phyloP scores from a whole-genome alignment of 2,888 invertebrate species.

The Gymnosoma rotundatum region DNA sequence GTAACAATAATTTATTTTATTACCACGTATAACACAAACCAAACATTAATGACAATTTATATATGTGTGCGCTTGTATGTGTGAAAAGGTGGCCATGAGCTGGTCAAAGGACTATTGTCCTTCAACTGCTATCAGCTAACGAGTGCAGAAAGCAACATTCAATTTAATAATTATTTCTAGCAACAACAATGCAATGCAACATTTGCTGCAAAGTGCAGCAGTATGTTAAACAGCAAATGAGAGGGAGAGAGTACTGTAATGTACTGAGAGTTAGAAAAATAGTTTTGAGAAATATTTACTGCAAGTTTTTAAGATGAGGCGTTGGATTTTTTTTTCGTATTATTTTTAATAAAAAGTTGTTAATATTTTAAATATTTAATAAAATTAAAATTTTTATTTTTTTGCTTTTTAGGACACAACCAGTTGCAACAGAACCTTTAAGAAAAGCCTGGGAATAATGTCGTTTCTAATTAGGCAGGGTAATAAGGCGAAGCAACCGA shows the following conservation, averaged over 20 bases:
- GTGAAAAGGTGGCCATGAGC: constrained; percentile 68
- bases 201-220: constrained; percentile 47
- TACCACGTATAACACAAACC: constrained; percentile 18
- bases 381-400: no score
- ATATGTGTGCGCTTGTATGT: background rate
- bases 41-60: constrained; percentile 18
- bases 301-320: no score
- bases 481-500: no score
- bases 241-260: background rate
- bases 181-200: constrained; percentile 35
- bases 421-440: no score
- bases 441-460: no score
- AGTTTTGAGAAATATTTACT: no score
- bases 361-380: no score
- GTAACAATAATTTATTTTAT: constrained; percentile 13
- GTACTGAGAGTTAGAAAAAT: no score
- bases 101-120: constrained; percentile 73
- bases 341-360: no score
- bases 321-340: no score
- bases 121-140: constrained; percentile 59
- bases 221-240: background rate
- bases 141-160: constrained; percentile 2
- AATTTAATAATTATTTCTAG: background rate
- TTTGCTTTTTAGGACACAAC: no score
- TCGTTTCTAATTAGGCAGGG: no score